Evolutionary conservation across 2,113 vertebrate species (phyloP).

Genomic region (Mionectes macconnelli): DNA sequence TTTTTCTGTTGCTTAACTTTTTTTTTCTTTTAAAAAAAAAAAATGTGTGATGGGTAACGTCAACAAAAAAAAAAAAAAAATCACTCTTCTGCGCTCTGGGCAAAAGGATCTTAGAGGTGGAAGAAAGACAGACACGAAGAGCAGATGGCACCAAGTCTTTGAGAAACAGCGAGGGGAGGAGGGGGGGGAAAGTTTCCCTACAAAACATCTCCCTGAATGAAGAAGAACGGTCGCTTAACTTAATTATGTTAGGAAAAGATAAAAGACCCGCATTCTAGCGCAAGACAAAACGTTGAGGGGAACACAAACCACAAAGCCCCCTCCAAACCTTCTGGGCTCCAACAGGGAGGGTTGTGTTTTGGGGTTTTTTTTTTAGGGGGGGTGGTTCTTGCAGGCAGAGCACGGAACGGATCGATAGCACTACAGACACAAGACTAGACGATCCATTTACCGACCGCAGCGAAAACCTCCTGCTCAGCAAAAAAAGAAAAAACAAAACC

Average conservation of each 20-base stretch:
- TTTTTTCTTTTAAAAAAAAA: too few relatives aligned
- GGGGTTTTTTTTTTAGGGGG: background rate
- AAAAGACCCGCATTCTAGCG: background rate
- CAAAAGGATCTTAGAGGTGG: background rate
- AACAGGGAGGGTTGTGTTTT: slow-evolving; percentile 32
- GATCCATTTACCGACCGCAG: slow-evolving; percentile 82
- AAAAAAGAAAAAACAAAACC: slow-evolving; percentile 38
- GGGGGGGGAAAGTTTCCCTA: background rate
- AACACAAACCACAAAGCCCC: background rate
- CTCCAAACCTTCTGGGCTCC: background rate
- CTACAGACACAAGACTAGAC: slow-evolving; percentile 81
- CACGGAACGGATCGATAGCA: slow-evolving; percentile 79
- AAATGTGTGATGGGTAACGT: background rate
- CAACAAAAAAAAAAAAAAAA: too few relatives aligned
- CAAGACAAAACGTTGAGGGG: background rate
- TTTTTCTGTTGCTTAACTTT: background rate
- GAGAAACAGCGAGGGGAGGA: background rate
- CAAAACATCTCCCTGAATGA: background rate
- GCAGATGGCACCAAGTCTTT: background rate
- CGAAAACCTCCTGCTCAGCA: slow-evolving; percentile 77
- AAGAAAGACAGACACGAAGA: background rate
- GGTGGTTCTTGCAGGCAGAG: slow-evolving; percentile 70
- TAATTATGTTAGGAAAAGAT: background rate
- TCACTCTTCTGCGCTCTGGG: background rate
- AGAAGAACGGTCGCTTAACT: background rate